Percentiles rank a stretch among this genome's conserved stretches.
phyloP scores from a whole-genome alignment of 2,888 invertebrate genomes.

The Coleophora flavipennella region DNA sequence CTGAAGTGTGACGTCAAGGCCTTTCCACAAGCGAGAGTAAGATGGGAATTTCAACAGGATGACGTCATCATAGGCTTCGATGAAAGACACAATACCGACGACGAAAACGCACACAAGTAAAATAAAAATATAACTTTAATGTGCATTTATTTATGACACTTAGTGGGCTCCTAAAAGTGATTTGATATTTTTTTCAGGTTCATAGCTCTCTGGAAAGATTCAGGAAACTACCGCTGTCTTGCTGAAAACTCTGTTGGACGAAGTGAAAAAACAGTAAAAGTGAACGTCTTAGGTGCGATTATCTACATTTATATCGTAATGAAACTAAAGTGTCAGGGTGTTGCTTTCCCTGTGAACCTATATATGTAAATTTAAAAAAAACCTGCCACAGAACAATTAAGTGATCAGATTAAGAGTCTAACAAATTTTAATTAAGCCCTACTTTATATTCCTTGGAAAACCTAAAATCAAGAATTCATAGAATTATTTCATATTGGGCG shows the following conservation, averaged over 20 bases:
- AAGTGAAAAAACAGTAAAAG: slow-evolving; percentile 26
- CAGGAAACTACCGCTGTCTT: slow-evolving; percentile 48
- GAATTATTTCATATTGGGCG: too few relatives aligned
- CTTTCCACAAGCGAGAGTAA: slow-evolving; percentile 35
- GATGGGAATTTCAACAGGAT: slow-evolving; percentile 42
- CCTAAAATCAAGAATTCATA: too few relatives aligned
- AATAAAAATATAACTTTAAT: too few relatives aligned
- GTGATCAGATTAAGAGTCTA: too few relatives aligned
- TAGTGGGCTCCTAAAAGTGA: neutral
- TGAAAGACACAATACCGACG: slow-evolving; percentile 32
- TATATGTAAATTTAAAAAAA: too few relatives aligned
- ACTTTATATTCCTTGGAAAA: too few relatives aligned
- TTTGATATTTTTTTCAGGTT: slow-evolving; percentile 30
- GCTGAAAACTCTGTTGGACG: slow-evolving; percentile 45
- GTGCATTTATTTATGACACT: too few relatives aligned
- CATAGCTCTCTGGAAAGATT: slow-evolving; percentile 33
- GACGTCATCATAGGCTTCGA: slow-evolving; percentile 31
- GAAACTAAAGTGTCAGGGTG: too few relatives aligned
- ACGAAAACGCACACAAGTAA: slow-evolving; percentile 35
- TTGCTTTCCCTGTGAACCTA: too few relatives aligned
- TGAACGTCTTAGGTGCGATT: slow-evolving; percentile 44
- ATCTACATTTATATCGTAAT: too few relatives aligned
- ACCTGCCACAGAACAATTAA: too few relatives aligned
- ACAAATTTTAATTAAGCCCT: too few relatives aligned
- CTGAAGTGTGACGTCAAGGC: slow-evolving; percentile 44